Conservation (phyloP, 2,888 invertebrate genomes). For the Eudemis profundana region DNA sequence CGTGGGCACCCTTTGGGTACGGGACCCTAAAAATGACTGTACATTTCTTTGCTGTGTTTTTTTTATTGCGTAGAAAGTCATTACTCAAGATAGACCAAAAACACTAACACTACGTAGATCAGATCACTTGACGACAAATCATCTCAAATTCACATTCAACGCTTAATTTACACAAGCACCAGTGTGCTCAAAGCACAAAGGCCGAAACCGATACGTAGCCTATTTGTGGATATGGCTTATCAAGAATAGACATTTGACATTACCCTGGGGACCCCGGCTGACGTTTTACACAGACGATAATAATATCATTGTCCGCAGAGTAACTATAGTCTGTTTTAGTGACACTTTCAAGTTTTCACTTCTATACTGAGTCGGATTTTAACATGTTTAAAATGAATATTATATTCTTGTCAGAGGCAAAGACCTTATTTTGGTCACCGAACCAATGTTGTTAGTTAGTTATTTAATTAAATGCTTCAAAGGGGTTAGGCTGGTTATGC, state of each 20-base stretch:
- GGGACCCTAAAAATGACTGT: no score
- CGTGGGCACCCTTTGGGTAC: no score
- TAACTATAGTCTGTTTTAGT: conserved; percentile 2
- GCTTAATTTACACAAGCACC: conserved; percentile 16
- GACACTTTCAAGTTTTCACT: conserved; percentile 13
- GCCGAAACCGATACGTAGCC: conserved; percentile 33
- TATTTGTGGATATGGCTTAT: conserved; percentile 42
- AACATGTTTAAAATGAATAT: no score
- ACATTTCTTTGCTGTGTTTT: no score
- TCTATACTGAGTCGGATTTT: no score
- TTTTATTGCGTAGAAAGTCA: no score
- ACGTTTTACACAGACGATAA: conserved; percentile 35
- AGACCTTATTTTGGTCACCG: no score
- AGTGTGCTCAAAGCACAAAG: conserved; percentile 29
- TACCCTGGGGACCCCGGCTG: conserved; percentile 35
- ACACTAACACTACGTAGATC: no score
- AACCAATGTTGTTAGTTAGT: neutral
- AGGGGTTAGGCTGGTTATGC: no score
- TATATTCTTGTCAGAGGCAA: no score
- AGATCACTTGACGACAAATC: neutral
- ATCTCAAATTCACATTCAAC: neutral
- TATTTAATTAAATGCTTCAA: neutral
- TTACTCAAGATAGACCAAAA: no score
- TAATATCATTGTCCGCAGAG: conserved; percentile 30
- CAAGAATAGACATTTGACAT: conserved; percentile 43